Evolutionary conservation across 1,140 invertebrate species (phyloP), one percentile per base, ranked within the genome.

Genomic region (Drosophila ercepeae): DNA sequence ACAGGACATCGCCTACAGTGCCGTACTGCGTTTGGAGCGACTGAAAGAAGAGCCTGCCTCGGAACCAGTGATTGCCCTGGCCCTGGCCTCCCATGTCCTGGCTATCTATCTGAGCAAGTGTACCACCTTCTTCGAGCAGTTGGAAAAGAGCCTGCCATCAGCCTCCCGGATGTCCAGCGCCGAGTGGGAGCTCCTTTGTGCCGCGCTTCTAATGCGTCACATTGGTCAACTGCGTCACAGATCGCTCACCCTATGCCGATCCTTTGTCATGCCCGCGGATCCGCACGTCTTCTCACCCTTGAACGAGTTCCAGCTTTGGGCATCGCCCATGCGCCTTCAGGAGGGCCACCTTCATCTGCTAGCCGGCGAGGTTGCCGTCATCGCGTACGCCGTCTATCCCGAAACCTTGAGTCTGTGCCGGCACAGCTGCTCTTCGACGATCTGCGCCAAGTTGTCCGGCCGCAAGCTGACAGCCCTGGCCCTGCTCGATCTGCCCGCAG

Each of bases 31-130:
- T 5, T 34, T 84, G 36, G 79, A 84, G 27, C 46, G 58, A 5
- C 44, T 70, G 16, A 39, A 29, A 29, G 74, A 78, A 39, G 53
- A 69, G 25, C 36, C 67, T 13, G 52, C 75, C 6, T 32, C 68
- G 9, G 70, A 77, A n/a, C 81, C 64, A 4, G 52, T 71, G 11
- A 45, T 71, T 14, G 59, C 78, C 2, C 34, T 81, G 34, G 79
- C 79, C 18, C 57, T 84, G 13, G 49, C 68, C 23, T 54, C 77
- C 13, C 79, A 84, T 19, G 63, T 81, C 25, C 19, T 84, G 39
- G 65, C 79, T 39, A 84, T 84, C 18, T 84, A 84, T 54, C 54
- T 84, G 18, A 69, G 57, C 57, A 81, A 84, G 36, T 84, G 78
- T 29, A 84, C 79, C 25, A 77, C 55, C 32, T 84, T 84, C 39